Conservation (phyloP, 2,888 invertebrate genomes). For the Calliphora vomitoria region DNA sequence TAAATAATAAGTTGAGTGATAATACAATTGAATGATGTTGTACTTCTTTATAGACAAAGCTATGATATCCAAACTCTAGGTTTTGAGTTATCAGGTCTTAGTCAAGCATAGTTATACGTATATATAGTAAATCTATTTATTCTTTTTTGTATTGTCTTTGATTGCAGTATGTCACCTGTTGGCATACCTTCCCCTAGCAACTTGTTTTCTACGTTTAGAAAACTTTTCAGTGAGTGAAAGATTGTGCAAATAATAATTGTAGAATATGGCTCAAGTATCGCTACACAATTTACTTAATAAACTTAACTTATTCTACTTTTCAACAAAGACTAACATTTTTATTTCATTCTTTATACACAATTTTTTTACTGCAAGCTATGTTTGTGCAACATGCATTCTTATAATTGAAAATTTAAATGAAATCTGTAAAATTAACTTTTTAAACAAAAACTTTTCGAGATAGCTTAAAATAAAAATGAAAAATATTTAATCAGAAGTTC, state of each 20-base stretch:
- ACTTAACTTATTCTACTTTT: slow-evolving; percentile 29
- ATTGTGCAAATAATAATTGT: slow-evolving; percentile 46
- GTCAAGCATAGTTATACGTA: too few relatives aligned
- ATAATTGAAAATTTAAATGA: slow-evolving; percentile 25
- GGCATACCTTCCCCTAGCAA: slow-evolving; percentile 8
- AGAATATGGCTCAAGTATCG: slow-evolving; percentile 74
- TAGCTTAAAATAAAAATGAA: too few relatives aligned
- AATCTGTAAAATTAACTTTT: background rate
- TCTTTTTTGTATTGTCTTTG: too few relatives aligned
- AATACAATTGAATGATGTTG: too few relatives aligned
- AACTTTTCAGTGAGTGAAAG: background rate
- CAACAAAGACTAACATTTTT: slow-evolving; percentile 37
- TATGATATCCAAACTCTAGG: too few relatives aligned
- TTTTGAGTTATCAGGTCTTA: too few relatives aligned
- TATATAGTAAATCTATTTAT: too few relatives aligned
- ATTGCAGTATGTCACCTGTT: background rate
- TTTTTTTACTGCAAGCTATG: background rate
- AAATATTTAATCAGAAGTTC: too few relatives aligned
- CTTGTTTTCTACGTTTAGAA: background rate
- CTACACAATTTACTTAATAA: slow-evolving; percentile 38
- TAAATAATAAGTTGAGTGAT: too few relatives aligned
- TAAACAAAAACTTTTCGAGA: too few relatives aligned
- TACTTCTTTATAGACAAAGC: too few relatives aligned
- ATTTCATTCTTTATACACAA: background rate
- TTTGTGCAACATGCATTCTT: slow-evolving; percentile 9